These are phyloP conservation scores for Danaus plexippus DNA, from an alignment of 1,140 invertebrate genomes.

Conservation along the genomic window DNA sequence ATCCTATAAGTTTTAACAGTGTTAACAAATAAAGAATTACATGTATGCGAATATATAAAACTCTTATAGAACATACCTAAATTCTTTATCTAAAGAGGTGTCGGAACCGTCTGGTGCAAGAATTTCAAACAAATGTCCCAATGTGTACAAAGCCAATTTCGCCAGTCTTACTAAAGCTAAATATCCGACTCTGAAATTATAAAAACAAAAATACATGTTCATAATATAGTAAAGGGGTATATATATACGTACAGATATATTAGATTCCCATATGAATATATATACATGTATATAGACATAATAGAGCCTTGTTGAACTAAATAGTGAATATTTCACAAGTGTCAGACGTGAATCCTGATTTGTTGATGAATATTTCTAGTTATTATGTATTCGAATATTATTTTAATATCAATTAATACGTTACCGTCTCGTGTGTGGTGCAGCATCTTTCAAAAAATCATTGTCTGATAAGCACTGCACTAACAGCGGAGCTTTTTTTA, in stretches of 20 bases:
- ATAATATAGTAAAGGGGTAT: too few species aligned
- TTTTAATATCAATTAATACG: not conserved
- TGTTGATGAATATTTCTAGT: too few species aligned
- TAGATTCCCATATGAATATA: too few species aligned
- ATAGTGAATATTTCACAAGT: too few species aligned
- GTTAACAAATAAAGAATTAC: conserved; percentile 1
- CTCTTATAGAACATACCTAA: conserved; percentile 34
- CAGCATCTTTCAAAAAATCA: conserved; percentile 60
- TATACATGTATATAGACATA: too few species aligned
- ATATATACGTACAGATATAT: too few species aligned
- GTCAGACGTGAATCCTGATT: too few species aligned
- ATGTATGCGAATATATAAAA: not conserved
- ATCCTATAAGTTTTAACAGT: conserved; percentile 39
- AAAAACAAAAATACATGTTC: conserved; percentile 2
- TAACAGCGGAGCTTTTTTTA: conserved; percentile 76
- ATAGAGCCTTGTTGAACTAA: too few species aligned
- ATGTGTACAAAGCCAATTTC: conserved; percentile 90
- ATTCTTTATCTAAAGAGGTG: conserved; percentile 46
- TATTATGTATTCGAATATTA: too few species aligned
- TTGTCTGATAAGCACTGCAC: conserved; percentile 62
- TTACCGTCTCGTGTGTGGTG: conserved; percentile 63
- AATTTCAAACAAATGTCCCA: conserved; percentile 83
- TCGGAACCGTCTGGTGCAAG: conserved; percentile 73
- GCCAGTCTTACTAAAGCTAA: conserved; percentile 89
- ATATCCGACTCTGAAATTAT: conserved; percentile 79